Evolutionary conservation across 2,113 vertebrate genomes (phyloP).

Genomic region (Oncorhynchus tshawytscha): DNA sequence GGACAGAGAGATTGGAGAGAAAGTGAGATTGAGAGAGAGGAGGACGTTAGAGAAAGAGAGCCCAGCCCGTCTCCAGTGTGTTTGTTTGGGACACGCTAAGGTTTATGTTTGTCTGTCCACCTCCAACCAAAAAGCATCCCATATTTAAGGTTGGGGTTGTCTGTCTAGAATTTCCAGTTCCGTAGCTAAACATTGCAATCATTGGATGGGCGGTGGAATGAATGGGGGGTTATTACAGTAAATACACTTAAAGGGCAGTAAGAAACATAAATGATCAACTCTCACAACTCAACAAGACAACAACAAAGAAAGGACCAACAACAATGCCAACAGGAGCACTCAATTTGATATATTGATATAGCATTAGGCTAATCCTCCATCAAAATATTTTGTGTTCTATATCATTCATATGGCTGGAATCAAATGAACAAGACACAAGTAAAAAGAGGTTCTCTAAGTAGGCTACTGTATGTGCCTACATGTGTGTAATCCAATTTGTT

Average conservation of each 20-base stretch:
- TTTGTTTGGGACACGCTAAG: slow-evolving; percentile 57
- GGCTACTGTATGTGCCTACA: background rate
- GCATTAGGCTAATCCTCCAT: background rate
- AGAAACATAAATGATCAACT: background rate
- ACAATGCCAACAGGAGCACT: background rate
- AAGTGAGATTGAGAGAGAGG: background rate
- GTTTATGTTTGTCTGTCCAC: slow-evolving; percentile 32
- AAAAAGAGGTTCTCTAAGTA: too few species aligned
- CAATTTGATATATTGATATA: background rate
- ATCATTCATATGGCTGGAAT: background rate
- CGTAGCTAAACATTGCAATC: background rate
- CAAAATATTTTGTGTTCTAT: background rate
- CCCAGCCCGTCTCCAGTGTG: slow-evolving; percentile 6
- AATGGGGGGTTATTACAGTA: slow-evolving; percentile 25
- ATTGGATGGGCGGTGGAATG: background rate
- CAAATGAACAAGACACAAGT: background rate
- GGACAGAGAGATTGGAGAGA: background rate
- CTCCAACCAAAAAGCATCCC: slow-evolving; percentile 47
- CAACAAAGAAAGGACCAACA: background rate
- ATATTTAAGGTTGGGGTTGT: slow-evolving; percentile 41
- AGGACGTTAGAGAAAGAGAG: background rate
- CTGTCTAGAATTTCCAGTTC: background rate
- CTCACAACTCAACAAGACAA: background rate
- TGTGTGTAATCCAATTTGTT: background rate
- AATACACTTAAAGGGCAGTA: slow-evolving; percentile 34